A percentile compares a stretch with the other conserved stretches of the same genome.
phyloP scores from a whole-genome alignment of 2,797 vertebrate species.

The Atherinosoma microstoma region DNA sequence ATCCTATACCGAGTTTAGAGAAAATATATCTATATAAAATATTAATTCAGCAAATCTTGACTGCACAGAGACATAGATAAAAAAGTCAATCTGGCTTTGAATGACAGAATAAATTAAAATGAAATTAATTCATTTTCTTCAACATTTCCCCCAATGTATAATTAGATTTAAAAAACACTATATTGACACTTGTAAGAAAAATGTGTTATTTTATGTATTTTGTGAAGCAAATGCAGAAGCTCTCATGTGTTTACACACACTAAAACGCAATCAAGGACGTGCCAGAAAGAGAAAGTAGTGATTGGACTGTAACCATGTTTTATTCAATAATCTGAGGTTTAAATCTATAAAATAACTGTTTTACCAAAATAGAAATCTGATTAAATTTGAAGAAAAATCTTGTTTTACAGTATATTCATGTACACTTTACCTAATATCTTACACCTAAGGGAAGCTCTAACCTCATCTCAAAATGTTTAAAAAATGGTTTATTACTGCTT shows the following conservation, averaged over 20 bases:
- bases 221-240: background rate
- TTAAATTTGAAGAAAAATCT: too few species aligned
- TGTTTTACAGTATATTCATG: too few species aligned
- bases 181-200: background rate
- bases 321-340: background rate
- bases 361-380: too few species aligned
- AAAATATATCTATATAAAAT: background rate
- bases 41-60: background rate
- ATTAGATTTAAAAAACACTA: background rate
- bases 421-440: too few species aligned
- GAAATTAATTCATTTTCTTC: background rate
- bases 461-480: too few species aligned
- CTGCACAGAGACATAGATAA: background rate
- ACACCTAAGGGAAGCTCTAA: too few species aligned
- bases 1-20: conserved; percentile 3
- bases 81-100: background rate
- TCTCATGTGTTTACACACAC: too few species aligned
- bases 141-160: background rate
- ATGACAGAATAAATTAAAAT: conserved; percentile 5
- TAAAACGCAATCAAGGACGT: background rate
- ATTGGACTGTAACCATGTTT: background rate
- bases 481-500: too few species aligned
- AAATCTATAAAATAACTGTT: too few species aligned
- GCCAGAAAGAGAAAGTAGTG: background rate
- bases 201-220: background rate